Evolutionary conservation across 2,888 invertebrate genomes (phyloP), one percentile per base, ranked within the genome.

Genomic region (Fragum whitleyi): DNA sequence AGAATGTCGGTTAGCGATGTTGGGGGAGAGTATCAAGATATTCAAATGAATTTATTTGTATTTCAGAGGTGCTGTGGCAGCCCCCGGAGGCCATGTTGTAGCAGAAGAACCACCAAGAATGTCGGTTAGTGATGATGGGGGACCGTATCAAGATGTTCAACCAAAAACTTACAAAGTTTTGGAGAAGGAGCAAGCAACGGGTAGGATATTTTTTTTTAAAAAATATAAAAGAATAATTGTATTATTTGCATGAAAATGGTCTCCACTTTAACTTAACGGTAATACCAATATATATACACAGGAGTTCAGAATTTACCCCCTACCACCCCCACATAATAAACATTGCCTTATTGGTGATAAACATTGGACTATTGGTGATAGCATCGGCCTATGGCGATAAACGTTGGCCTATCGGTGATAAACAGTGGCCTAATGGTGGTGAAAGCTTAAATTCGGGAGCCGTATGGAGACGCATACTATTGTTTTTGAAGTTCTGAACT

Each of bases 141-240:
- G 90, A 23, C 89, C 85, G 11, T 93, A 87, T 88, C 90, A 92
- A 79, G 89, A 93, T 59, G 92, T 93, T n/a, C 88, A 87, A 51
- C 92, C 92, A 19, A 93, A 93, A 83, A 93, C 93, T 36, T 93
- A 92, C 86, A 85, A 92, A 81, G 89, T 93, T 26, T 86, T 93
- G 65, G 89, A 93, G 78, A 88, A 89, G 23, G 92, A 93, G 81
- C 82, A 74, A 21, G 81, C 80, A 28, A 72, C 85, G 74, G 88
- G 87, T 86, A 72, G 55, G 57, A n/a, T 76, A 19, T 55, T 16
- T 57, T 71, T 9, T 47, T 32, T 21, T 21, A 16, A 55, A n/a
- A 7, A n/a, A 6, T 55, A n/a, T n/a, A n/a, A n/a, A n/a, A n/a
- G n/a, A n/a, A 42, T 11, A 42, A 42, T 16, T 9, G 9, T 42